These are phyloP conservation scores for Progne subis DNA, from an alignment of 2,113 vertebrate genomes.

Conservation along the genomic window DNA sequence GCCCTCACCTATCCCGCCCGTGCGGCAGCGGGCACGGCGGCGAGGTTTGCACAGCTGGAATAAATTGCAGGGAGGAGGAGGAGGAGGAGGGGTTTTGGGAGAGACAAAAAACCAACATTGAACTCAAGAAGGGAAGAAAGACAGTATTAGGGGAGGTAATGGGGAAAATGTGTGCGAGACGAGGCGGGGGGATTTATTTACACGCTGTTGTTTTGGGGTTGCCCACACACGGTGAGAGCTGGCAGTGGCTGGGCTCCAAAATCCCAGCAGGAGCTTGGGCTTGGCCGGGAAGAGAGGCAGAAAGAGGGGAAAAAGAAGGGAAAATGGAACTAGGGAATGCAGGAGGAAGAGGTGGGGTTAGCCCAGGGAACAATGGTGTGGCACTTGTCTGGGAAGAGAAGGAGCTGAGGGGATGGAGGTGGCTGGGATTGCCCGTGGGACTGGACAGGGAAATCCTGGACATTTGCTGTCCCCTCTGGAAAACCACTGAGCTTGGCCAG, in stretches of 20 bases:
- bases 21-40: slow-evolving; percentile 81
- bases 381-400: neutral
- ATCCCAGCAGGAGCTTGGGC: slow-evolving; percentile 38
- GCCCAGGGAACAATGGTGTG: neutral
- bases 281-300: neutral
- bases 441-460: neutral
- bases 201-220: slow-evolving; percentile 60
- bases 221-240: slow-evolving; percentile 55
- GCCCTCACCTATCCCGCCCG: slow-evolving; percentile 80
- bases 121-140: slow-evolving; percentile 77
- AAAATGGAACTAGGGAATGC: neutral
- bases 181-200: slow-evolving; percentile 42
- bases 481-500: neutral
- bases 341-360: neutral
- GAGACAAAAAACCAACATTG: slow-evolving; percentile 83
- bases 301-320: neutral
- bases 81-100: slow-evolving; percentile 72
- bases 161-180: slow-evolving; percentile 74
- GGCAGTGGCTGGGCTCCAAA: slow-evolving; percentile 39
- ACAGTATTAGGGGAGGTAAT: slow-evolving; percentile 75
- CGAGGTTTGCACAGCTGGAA: slow-evolving; percentile 89
- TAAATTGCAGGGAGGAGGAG: slow-evolving; percentile 80
- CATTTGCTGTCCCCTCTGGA: neutral
- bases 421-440: neutral
- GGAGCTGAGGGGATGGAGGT: neutral